Evolutionary conservation across 2,113 vertebrate genomes (phyloP).

Genomic region (Arizona elegans): DNA sequence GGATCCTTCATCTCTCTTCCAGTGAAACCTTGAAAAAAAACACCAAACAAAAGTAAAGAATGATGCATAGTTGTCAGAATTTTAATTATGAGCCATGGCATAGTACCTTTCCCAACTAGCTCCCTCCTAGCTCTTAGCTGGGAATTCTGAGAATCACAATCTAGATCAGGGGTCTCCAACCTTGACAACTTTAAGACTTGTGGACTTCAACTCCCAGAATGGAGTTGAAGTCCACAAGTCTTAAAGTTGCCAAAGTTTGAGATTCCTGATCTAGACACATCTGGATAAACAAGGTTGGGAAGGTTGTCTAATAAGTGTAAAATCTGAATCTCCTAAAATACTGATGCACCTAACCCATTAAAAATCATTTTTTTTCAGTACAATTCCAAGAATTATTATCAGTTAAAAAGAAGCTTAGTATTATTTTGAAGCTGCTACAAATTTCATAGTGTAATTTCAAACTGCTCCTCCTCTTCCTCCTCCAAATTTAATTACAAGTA

Average conservation of each 20-base stretch:
- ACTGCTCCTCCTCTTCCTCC: not conserved
- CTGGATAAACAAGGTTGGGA: not conserved
- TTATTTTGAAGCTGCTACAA: not conserved
- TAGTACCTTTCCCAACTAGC: not conserved
- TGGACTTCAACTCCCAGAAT: too few species aligned
- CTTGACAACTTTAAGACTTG: too few species aligned
- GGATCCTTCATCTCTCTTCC: slow-evolving; percentile 78
- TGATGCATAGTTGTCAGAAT: not conserved
- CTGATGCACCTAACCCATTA: not conserved
- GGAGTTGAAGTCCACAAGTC: too few species aligned
- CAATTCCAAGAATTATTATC: not conserved
- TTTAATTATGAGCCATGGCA: not conserved
- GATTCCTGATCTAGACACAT: not conserved
- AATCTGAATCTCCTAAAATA: not conserved
- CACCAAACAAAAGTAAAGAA: slow-evolving; percentile 13
- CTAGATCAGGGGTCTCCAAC: not conserved
- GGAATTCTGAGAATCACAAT: not conserved
- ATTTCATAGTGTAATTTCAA: not conserved
- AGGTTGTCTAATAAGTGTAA: not conserved
- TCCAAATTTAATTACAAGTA: not conserved
- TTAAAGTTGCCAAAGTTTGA: too few species aligned
- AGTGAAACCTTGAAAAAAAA: slow-evolving; percentile 75
- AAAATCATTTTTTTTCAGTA: not conserved
- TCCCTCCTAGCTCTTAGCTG: not conserved
- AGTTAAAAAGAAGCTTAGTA: not conserved